These are phyloP conservation scores for Cyrtodaria siliqua DNA, from an alignment of 2,888 invertebrate genomes.

Conservation along the genomic window DNA sequence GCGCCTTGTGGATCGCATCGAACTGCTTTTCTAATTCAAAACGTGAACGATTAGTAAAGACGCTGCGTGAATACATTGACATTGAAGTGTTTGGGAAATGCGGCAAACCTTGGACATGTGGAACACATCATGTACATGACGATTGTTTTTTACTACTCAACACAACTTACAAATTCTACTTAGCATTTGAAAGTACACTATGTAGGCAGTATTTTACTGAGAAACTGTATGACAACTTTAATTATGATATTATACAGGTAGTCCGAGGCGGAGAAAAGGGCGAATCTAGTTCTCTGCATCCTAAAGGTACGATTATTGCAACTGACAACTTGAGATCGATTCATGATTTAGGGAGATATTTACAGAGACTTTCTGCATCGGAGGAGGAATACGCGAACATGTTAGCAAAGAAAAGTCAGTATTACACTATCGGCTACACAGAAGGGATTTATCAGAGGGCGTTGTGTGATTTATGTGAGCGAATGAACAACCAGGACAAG, in stretches of 20 bases:
- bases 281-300: slow-evolving; percentile 17
- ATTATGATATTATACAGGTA: slow-evolving; percentile 45
- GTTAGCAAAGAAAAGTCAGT: slow-evolving; percentile 36
- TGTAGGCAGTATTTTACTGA: slow-evolving; percentile 53
- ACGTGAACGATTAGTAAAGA: slow-evolving; percentile 35
- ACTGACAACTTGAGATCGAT: slow-evolving; percentile 41
- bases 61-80: slow-evolving; percentile 38
- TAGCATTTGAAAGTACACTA: slow-evolving; percentile 55
- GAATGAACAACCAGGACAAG: slow-evolving; percentile 21
- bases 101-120: slow-evolving; percentile 38
- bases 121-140: slow-evolving; percentile 33
- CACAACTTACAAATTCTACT: slow-evolving; percentile 42
- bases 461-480: slow-evolving; percentile 24
- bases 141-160: slow-evolving; percentile 45
- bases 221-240: slow-evolving; percentile 54
- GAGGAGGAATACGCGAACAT: slow-evolving; percentile 25
- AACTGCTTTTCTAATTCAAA: slow-evolving; percentile 37
- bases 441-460: slow-evolving; percentile 20
- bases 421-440: slow-evolving; percentile 30
- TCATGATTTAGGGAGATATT: slow-evolving; percentile 32
- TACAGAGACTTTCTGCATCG: slow-evolving; percentile 30
- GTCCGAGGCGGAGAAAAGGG: slow-evolving; percentile 34
- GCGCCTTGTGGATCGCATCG: slow-evolving; percentile 44
- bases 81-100: slow-evolving; percentile 43
- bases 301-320: slow-evolving; percentile 28